Conservation (phyloP, 1,140 invertebrate species). For the Diuraphis noxia region DNA sequence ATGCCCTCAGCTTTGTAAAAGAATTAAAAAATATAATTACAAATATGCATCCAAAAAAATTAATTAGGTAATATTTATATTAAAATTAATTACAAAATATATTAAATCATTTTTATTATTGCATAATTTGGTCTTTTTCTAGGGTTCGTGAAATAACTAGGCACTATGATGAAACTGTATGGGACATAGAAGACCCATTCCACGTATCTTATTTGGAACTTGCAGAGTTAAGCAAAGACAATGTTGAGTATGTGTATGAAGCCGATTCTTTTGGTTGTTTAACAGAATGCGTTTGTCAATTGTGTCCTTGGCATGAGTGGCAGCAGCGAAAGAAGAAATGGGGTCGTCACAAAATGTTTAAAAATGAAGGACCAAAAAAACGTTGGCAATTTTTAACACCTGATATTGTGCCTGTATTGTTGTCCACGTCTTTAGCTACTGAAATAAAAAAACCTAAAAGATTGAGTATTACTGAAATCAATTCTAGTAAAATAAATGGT, state of each 20-base stretch:
- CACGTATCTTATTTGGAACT: conserved; percentile 28
- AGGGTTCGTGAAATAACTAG: conserved; percentile 49
- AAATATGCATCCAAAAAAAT: conserved; percentile 15
- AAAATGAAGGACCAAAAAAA: conserved; percentile 5
- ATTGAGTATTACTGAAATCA: conserved; percentile 18
- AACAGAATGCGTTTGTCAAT: conserved; percentile 40
- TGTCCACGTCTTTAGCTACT: neutral
- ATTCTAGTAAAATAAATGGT: conserved; percentile 36
- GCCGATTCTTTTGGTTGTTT: conserved; percentile 26
- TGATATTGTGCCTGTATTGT: neutral
- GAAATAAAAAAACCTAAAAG: conserved; percentile 31
- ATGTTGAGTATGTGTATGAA: conserved; percentile 34
- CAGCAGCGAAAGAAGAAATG: conserved; percentile 29
- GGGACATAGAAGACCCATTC: conserved; percentile 47
- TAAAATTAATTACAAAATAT: neutral
- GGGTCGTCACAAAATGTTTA: conserved; percentile 5
- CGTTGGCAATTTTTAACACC: conserved; percentile 36
- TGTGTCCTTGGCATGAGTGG: conserved; percentile 47
- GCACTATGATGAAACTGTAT: conserved; percentile 50
- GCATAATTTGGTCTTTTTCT: neutral
- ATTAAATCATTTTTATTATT: neutral
- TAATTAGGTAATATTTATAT: conserved; percentile 26
- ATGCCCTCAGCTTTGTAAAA: conserved; percentile 29
- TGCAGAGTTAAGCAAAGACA: conserved; percentile 25
- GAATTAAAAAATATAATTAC: conserved; percentile 38